These are phyloP conservation scores for Arremon brunneinucha DNA, from an alignment of 2,797 vertebrate genomes.

Conservation along the genomic window DNA sequence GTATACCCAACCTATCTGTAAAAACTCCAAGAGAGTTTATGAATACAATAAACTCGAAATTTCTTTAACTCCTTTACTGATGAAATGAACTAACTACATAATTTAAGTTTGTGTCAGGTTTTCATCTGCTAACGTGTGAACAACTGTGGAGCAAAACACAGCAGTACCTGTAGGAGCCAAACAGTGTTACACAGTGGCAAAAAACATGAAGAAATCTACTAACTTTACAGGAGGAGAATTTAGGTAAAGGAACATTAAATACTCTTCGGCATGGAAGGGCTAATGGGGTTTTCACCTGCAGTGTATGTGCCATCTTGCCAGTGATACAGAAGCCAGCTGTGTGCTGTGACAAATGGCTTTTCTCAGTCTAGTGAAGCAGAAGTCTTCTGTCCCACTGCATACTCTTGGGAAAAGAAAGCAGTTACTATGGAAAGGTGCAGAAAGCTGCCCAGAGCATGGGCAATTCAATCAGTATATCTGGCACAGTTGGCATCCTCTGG, in stretches of 20 bases:
- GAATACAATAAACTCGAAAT: neutral
- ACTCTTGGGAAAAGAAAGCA: neutral
- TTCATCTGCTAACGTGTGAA: neutral
- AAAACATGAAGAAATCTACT: constrained; percentile 4
- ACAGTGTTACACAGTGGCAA: neutral
- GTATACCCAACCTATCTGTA: neutral
- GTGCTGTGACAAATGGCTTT: neutral
- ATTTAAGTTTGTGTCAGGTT: neutral
- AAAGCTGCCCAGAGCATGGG: neutral
- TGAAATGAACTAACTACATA: neutral
- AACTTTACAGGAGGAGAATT: neutral
- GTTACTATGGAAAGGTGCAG: neutral
- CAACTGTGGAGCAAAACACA: neutral
- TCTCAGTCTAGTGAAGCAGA: neutral
- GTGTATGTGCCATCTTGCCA: neutral
- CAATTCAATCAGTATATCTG: neutral
- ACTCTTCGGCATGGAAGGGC: neutral
- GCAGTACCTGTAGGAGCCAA: neutral
- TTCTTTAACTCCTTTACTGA: neutral
- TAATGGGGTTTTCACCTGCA: neutral
- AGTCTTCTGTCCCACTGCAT: neutral
- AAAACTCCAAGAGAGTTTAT: neutral
- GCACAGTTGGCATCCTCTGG: neutral
- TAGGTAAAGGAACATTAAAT: neutral
- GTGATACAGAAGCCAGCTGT: neutral